Evolutionary conservation across 2,797 vertebrate genomes (phyloP), one percentile per base, ranked within the genome.

Genomic region (Macrochelys suwanniensis): DNA sequence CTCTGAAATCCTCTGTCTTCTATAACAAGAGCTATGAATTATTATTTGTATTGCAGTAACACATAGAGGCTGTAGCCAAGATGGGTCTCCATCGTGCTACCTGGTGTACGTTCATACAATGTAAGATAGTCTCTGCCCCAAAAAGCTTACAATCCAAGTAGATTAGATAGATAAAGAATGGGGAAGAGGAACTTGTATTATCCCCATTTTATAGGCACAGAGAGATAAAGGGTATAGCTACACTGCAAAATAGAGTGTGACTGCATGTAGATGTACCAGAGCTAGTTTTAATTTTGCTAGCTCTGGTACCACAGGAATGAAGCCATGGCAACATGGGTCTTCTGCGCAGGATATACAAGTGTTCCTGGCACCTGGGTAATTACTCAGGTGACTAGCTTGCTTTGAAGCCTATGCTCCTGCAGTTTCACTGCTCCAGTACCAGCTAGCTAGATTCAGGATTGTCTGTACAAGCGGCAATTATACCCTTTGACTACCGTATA

Each of bases 141-240:
- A 68, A 59, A 68, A 68, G 17, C 37, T 31, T 80, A 65, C 47
- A 50, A 45, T 42, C 49, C 13, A 15, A 59, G 12, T 5, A 10
- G 8, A 17, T 33, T 56, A 77, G 84, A 92, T 92, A 90, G 2
- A 59, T n/a, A 54, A 5, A 4, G 61, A 83, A 71, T 42, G 23
- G 21, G 53, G 89, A 53, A 59, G 80, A 90, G 84, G 10, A 49
- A 19, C 77, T 81, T 19, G 12, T 88, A 79, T 71, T 80, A 68
- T 11, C 93, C 91, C 13, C 47, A 86, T 93, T 89, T 92, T 92
- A 94, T 53, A 90, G 92, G 85, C 13, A 56, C 57, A 89, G 53
- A 82, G 68, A 86, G 61, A 84, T 59, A 82, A 94, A 84, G 7
- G 33, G n/a, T 68, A 37, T 68, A 68, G 37, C 65, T 68, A 37